phyloP scores from a whole-genome alignment of 2,113 vertebrate genomes.

The Epinephelus fuscoguttatus region DNA sequence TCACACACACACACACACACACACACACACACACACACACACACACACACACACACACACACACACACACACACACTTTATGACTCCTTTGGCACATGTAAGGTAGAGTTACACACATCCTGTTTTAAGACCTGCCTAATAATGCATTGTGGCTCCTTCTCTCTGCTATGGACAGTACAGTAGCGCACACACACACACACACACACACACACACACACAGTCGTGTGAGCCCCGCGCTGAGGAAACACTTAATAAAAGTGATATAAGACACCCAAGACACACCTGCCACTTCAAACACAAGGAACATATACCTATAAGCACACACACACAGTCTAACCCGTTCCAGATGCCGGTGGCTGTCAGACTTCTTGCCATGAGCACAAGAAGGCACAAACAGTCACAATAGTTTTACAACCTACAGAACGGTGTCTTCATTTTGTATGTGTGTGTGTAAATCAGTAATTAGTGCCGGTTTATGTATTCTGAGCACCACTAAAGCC shows the following conservation, averaged over 20 bases:
- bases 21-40: constrained; percentile 5
- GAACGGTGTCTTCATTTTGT: constrained; percentile 2
- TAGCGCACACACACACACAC: background rate
- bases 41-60: constrained; percentile 14
- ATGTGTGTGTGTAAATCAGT: constrained; percentile 28
- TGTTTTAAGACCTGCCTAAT: constrained; percentile 23
- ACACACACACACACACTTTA: constrained; percentile 32
- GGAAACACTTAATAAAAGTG: constrained; percentile 79
- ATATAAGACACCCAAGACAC: constrained; percentile 75
- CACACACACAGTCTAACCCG: constrained; percentile 48
- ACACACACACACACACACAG: constrained; percentile 11
- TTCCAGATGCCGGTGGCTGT: constrained; percentile 73
- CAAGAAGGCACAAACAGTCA: constrained; percentile 29
- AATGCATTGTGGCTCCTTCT: constrained; percentile 36
- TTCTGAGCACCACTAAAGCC: constrained; percentile 19
- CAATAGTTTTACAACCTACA: constrained; percentile 7
- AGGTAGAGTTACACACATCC: constrained; percentile 45
- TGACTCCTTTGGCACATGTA: constrained; percentile 27
- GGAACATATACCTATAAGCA: constrained; percentile 19
- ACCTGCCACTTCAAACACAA: constrained; percentile 83
- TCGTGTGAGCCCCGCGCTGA: constrained; percentile 17
- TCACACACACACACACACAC: constrained; percentile 1
- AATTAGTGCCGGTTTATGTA: constrained; percentile 32
- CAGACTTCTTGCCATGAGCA: constrained; percentile 35
- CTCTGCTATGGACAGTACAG: constrained; percentile 40